Evolutionary conservation across 1,140 invertebrate genomes (phyloP).

Genomic region (Drosophila pseudoobscura): DNA sequence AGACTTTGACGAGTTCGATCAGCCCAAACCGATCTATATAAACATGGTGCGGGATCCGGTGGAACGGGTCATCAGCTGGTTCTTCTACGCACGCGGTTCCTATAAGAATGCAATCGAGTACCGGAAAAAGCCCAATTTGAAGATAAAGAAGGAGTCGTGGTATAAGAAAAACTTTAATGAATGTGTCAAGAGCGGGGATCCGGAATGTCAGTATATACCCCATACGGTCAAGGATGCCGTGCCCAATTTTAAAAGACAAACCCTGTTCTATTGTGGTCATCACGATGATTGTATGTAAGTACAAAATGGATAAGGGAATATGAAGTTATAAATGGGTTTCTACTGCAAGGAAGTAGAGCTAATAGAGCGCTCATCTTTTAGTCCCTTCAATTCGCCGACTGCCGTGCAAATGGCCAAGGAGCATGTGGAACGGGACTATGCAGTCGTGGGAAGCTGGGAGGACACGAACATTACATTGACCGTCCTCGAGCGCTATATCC

Average conservation of each 20-base stretch:
- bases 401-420: conserved; percentile 92
- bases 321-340: background rate
- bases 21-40: conserved; percentile 93
- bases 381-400: conserved; percentile 92
- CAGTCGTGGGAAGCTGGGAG: conserved; percentile 93
- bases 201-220: conserved; percentile 92
- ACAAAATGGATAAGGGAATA: background rate
- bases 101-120: conserved; percentile 95
- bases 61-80: conserved; percentile 95
- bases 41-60: conserved; percentile 94
- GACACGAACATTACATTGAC: conserved; percentile 92
- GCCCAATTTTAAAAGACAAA: conserved; percentile 91
- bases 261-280: conserved; percentile 95
- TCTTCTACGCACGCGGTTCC: conserved; percentile 91
- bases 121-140: conserved; percentile 91
- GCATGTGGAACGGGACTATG: conserved; percentile 93
- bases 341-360: background rate
- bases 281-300: conserved; percentile 92
- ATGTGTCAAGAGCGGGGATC: conserved; percentile 91
- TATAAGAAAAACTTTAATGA: conserved; percentile 95
- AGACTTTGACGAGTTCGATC: conserved; percentile 87
- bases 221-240: conserved; percentile 91
- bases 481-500: conserved; percentile 93
- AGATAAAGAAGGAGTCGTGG: conserved; percentile 91
- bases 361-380: conserved; percentile 83